Evolutionary conservation across 2,797 vertebrate genomes (phyloP).

Genomic region (Bovichtus variegatus): DNA sequence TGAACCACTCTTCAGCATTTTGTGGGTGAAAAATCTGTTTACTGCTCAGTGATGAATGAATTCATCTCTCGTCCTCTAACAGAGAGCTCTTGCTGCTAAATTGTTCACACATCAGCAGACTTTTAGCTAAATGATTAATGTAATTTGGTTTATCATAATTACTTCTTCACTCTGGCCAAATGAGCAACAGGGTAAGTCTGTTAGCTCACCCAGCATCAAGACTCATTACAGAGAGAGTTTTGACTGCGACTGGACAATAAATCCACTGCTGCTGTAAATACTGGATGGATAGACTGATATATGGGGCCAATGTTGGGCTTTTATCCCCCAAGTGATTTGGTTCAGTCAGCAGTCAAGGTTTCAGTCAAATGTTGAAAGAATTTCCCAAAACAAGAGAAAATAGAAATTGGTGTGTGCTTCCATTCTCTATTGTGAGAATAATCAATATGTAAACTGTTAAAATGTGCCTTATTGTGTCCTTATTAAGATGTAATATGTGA

Average conservation of each 20-base stretch:
- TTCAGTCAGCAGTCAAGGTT: constrained; percentile 8
- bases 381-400: not conserved
- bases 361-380: constrained; percentile 4
- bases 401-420: not conserved
- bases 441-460: too few relatives aligned
- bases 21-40: constrained; percentile 49
- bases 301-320: constrained; percentile 3
- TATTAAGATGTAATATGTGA: too few relatives aligned
- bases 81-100: constrained; percentile 61
- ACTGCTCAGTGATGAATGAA: constrained; percentile 38
- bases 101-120: constrained; percentile 78
- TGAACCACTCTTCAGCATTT: constrained; percentile 13
- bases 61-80: constrained; percentile 49
- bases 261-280: constrained; percentile 36
- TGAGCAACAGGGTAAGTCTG: constrained; percentile 71
- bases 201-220: constrained; percentile 67
- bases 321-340: constrained; percentile 3
- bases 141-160: constrained; percentile 76
- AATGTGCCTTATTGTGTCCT: too few relatives aligned
- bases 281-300: constrained; percentile 1
- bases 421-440: too few relatives aligned
- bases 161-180: constrained; percentile 75
- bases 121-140: constrained; percentile 80
- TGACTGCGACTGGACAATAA: constrained; percentile 49
- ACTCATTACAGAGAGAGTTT: constrained; percentile 67